Conservation (phyloP, 2,797 vertebrate species). For the Sebastes taczanowskii region DNA sequence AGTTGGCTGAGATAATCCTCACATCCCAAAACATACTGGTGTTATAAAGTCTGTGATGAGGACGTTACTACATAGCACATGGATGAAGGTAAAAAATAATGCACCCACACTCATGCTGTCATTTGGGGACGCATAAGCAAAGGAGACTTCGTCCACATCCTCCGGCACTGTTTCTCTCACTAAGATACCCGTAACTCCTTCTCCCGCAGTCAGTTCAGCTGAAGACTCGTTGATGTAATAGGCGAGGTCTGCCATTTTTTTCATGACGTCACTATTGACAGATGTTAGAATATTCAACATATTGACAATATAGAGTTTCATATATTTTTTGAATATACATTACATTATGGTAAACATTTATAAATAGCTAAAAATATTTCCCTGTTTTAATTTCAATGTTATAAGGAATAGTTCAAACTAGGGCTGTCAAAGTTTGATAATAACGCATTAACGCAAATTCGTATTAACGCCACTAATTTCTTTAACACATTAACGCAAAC, state of each 20-base stretch:
- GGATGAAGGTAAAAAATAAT: background rate
- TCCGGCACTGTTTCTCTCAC: rapidly evolving
- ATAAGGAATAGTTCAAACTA: background rate
- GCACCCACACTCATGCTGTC: constrained; percentile 56
- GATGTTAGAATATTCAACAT: background rate
- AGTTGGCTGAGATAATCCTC: background rate
- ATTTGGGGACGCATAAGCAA: constrained; percentile 3
- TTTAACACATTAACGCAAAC: too few species aligned
- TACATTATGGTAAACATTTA: background rate
- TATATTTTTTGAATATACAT: background rate
- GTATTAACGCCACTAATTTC: too few species aligned
- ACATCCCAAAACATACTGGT: background rate
- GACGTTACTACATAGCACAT: background rate
- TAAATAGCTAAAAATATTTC: background rate
- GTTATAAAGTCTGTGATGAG: background rate
- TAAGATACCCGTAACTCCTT: constrained; percentile 44
- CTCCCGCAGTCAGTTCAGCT: constrained; percentile 13
- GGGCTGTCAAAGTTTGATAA: too few species aligned
- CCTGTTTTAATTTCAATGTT: background rate
- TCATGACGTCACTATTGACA: constrained; percentile 44
- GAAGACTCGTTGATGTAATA: background rate
- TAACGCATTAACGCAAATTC: too few species aligned
- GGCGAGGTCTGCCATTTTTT: rapidly evolving
- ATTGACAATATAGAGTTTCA: background rate
- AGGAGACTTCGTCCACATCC: background rate